A percentile compares a stretch with the other conserved stretches of the same genome.
phyloP scores from a whole-genome alignment of 2,888 invertebrate species.

The Cyclophora albipunctata region DNA sequence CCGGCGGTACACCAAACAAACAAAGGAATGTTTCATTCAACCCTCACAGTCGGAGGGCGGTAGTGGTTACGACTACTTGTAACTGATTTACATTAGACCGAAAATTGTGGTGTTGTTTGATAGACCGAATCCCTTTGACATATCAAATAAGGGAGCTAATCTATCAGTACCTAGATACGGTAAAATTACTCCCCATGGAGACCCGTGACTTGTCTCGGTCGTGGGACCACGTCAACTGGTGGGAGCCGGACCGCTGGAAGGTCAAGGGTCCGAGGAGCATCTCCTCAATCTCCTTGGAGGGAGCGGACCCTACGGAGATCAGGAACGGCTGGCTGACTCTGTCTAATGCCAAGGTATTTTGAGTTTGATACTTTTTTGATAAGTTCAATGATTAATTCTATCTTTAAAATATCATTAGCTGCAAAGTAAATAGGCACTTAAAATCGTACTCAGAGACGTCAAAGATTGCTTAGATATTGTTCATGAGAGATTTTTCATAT shows the following conservation, averaged over 20 bases:
- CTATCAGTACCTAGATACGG: no score
- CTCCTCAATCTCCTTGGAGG: constrained; percentile 49
- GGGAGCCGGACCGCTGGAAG: constrained; percentile 57
- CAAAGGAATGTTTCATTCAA: constrained; percentile 39
- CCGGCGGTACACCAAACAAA: constrained; percentile 45
- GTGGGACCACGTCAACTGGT: constrained; percentile 56
- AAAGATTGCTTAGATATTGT: no score
- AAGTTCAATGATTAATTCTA: no score
- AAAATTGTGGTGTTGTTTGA: no score
- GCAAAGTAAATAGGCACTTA: no score
- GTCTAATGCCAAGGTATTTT: constrained; percentile 41
- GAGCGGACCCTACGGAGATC: constrained; percentile 47
- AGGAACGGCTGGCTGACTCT: constrained; percentile 65
- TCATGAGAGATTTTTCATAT: no score
- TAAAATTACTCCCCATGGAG: constrained; percentile 29
- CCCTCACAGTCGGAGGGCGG: constrained; percentile 12
- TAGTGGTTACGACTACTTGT: constrained; percentile 15
- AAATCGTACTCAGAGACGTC: no score
- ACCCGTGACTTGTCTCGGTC: constrained; percentile 45
- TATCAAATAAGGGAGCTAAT: no score
- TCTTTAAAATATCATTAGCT: no score
- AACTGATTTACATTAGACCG: no score
- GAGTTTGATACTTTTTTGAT: no score
- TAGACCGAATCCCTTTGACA: no score
- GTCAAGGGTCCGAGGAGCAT: constrained; percentile 31